Evolutionary conservation across 37 sponge, comb jelly and placozoan species (phyloP), one percentile per base, ranked within the genome.

Genomic region (Beroe forskalii): DNA sequence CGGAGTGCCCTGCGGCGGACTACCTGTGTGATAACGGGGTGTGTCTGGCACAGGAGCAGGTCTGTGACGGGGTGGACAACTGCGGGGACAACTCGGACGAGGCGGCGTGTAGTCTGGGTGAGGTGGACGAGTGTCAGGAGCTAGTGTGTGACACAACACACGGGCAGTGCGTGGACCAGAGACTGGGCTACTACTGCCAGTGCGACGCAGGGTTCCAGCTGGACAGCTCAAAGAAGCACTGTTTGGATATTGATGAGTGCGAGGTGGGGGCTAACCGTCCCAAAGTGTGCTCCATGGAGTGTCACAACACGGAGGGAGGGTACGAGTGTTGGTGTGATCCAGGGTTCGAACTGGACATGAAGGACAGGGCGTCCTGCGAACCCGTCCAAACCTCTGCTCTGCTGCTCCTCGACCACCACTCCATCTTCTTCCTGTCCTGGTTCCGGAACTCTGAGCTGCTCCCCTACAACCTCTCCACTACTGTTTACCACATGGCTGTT

Each of bases 191-290:
- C 31, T 66, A 64, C 67, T 90, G 90, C 37, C 12, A n/a, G n/a
- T 90, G 90, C 31, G 67, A 66, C 25, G 28, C 62, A 4, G 90
- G 90, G 23, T 90, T 62, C 30, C 63, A 90, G 33, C 90, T 90
- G 32, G 90, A 38, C 23, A 14, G 23, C 12, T 37, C 64, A 40
- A 90, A 62, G 90, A 90, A 90, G 25, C 28, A 64, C 90, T 90
- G 90, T 30, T 17, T 24, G 3, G 90, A 90, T 32, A 62, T 27
- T 31, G 90, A 90, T 41, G 90, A 90, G 67, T 90, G 90, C 42
- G 86, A 44, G 17, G 8, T 44, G 55, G 4, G 28, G 2, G 27
- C 48, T 42, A 43, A 23, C 30, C 55, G 55, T 12, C 33, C 72
- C 19, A 1, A 19, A 36, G 37, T 8, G 72, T 80, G 86, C 30